Base-by-base conservation (phyloP, 2,113 vertebrate genomes). In the Scopus umbretta region DNA sequence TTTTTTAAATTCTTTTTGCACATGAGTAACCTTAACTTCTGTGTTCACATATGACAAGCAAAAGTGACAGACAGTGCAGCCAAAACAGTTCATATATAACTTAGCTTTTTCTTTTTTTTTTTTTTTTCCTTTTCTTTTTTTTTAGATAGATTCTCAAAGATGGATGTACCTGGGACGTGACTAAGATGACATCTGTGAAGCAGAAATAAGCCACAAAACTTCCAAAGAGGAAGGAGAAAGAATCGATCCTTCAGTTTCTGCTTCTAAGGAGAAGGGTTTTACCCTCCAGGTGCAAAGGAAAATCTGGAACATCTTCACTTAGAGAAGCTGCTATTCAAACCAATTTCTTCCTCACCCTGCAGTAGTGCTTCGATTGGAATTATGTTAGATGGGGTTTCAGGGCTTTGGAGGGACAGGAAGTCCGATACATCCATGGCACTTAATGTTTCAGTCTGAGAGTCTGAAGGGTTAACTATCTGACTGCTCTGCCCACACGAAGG, bases 351-450 rank as follows among this genome's bases (percentile, higher is more conserved):
- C 50, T 99, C 98, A 16, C 98, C 98, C 92, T 99, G 98, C 92
- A 99, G 98, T 98, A 99, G 98, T 91, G 99, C 99, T 98, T 99
- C 99, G 0, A 99, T 97, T 92, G 97, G 97, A 90, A 98, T 98
- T 87, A 98, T 98, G 91, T 97, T 98, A 80, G 98, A 98, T 0
- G 98, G 96, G 19, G 98, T 98, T 91, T 98, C 99, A 9, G 99
- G 98, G 97, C 98, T 99, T 97, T 99, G 99, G 89, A 99, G 98
- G 67, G 99, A 99, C 80, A 99, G 98, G 94, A 99, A 99, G 97
- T 99, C 98, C 1, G 99, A 99, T 84, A 99, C 97, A 90, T 99
- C 99, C 98, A 99, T 99, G 97, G 98, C 99, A 98, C 99, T 98
- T 97, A 99, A 98, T 2, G 97, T 98, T 88, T 99, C 98, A 63